These are phyloP conservation scores for Magallana nippona DNA, from an alignment of 2,888 invertebrate genomes.

Conservation along the genomic window DNA sequence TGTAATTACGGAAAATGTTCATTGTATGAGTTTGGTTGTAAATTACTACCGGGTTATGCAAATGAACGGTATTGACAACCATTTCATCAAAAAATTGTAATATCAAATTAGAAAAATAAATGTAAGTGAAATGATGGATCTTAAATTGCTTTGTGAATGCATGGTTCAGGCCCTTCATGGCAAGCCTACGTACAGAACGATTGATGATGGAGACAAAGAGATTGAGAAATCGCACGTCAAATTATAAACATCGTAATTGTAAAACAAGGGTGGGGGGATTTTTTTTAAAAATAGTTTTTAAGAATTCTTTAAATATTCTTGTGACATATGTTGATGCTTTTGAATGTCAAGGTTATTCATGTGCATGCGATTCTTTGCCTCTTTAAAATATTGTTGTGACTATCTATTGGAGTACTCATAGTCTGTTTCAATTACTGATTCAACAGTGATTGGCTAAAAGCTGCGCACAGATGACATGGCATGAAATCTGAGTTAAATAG, in stretches of 20 bases:
- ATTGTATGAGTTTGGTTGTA: constrained; percentile 6
- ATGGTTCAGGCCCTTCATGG: not conserved
- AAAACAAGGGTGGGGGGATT: no score
- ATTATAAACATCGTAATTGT: not conserved
- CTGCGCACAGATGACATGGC: not conserved
- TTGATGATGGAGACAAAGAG: constrained; percentile 13
- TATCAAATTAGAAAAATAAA: constrained; percentile 3
- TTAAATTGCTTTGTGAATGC: not conserved
- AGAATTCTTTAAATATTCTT: no score
- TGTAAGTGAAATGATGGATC: not conserved
- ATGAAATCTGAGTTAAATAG: constrained; percentile 28
- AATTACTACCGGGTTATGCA: constrained; percentile 32
- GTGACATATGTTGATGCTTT: no score
- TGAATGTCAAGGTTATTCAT: no score
- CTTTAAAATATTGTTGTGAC: no score
- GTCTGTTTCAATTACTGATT: not conserved
- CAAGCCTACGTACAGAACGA: not conserved
- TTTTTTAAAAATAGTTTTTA: no score
- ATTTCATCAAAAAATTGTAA: constrained; percentile 17
- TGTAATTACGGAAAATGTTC: constrained; percentile 12
- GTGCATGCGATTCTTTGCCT: no score
- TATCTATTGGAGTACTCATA: not conserved
- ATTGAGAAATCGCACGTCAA: constrained; percentile 6
- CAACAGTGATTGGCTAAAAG: not conserved
- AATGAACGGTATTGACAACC: constrained; percentile 10